Evolutionary conservation across 2,797 vertebrate genomes (phyloP).

Genomic region (Staurois parvus): DNA sequence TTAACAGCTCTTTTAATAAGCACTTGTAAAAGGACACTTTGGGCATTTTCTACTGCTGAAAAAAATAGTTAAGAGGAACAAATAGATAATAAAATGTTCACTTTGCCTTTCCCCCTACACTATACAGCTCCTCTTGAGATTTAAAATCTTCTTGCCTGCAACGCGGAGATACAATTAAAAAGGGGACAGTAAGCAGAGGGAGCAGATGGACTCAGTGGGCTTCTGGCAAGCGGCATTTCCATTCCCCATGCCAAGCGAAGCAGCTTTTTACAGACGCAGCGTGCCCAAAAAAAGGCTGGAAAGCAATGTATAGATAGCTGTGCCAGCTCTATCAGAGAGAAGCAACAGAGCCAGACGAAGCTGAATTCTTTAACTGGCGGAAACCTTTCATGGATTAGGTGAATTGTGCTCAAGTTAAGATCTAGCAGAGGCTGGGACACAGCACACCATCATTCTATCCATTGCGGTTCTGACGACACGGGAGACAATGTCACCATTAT

Average conservation of each 20-base stretch:
- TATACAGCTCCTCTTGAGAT: slow-evolving; percentile 28
- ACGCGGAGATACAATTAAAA: slow-evolving; percentile 57
- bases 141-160: slow-evolving; percentile 52
- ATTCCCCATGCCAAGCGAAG: slow-evolving; percentile 49
- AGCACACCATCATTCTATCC: slow-evolving; percentile 44
- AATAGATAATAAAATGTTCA: slow-evolving; percentile 48
- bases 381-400: slow-evolving; percentile 54
- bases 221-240: slow-evolving; percentile 44
- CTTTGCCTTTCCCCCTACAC: slow-evolving; percentile 8
- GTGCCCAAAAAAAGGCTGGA: slow-evolving; percentile 39
- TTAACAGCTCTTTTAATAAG: not conserved
- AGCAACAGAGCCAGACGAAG: not conserved
- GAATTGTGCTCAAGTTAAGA: slow-evolving; percentile 46
- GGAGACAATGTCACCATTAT: slow-evolving; percentile 50
- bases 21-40: slow-evolving; percentile 30
- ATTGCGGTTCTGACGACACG: slow-evolving; percentile 17
- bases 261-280: slow-evolving; percentile 56
- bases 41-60: slow-evolving; percentile 14
- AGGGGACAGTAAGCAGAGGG: slow-evolving; percentile 48
- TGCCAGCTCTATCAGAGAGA: slow-evolving; percentile 44
- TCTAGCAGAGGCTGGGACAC: slow-evolving; percentile 26
- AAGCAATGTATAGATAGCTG: slow-evolving; percentile 23
- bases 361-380: slow-evolving; percentile 25
- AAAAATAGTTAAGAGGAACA: slow-evolving; percentile 49
- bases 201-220: slow-evolving; percentile 58